Percentiles rank a stretch among this genome's conserved stretches.
Evolutionary conservation across 2,888 invertebrate genomes (phyloP).

Genomic region (Copidosoma aretas): DNA sequence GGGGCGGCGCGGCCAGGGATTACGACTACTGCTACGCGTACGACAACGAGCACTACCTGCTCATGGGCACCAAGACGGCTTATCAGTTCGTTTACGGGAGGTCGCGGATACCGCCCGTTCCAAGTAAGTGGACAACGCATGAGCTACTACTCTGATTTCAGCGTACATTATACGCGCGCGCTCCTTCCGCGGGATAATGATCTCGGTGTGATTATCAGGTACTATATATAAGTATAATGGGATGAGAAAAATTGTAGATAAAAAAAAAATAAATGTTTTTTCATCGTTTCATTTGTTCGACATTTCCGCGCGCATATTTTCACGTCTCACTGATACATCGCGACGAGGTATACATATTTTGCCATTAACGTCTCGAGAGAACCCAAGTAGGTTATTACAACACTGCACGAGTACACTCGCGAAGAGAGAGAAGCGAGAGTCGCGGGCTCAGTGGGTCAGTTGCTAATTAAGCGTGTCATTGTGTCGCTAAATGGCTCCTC

Average conservation of each 20-base stretch:
- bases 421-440: background rate
- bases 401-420: background rate
- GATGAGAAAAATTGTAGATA: no score
- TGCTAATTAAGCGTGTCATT: constrained; percentile 18
- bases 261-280: no score
- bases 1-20: background rate
- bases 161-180: no score
- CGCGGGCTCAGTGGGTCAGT: background rate
- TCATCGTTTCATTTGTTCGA: no score
- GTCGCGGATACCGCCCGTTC: constrained; percentile 59
- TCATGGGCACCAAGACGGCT: constrained; percentile 78
- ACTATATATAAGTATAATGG: no score
- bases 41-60: constrained; percentile 62
- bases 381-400: background rate
- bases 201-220: no score
- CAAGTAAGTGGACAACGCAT: constrained; percentile 35
- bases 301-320: background rate
- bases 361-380: background rate
- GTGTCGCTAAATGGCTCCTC: constrained; percentile 9
- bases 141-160: no score
- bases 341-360: background rate
- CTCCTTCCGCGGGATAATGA: no score
- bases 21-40: constrained; percentile 12
- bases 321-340: no score
- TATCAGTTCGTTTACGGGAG: constrained; percentile 73